Evolutionary conservation across 2,113 vertebrate genomes (phyloP).

Genomic region (Serinus canaria): DNA sequence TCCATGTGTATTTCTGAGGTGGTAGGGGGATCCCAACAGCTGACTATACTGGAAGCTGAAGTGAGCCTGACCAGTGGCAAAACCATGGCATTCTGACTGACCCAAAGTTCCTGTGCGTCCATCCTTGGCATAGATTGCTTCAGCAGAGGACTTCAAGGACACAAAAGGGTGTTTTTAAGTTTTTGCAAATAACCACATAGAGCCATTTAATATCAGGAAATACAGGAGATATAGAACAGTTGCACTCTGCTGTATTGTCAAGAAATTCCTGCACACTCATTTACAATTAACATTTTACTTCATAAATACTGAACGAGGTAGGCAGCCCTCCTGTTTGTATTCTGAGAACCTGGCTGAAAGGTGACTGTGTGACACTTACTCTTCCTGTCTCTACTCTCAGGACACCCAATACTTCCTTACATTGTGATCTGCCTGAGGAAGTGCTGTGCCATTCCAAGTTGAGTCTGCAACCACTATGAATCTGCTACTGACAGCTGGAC

Average conservation of each 20-base stretch:
- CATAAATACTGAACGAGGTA: neutral
- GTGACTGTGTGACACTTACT: neutral
- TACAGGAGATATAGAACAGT: neutral
- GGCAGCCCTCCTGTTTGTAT: neutral
- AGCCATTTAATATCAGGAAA: neutral
- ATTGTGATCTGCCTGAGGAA: neutral
- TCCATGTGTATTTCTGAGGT: neutral
- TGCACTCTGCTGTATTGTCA: neutral
- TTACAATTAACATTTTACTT: neutral
- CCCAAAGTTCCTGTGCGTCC: neutral
- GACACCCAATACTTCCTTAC: neutral
- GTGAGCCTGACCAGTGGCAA: neutral
- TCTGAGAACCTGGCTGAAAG: neutral
- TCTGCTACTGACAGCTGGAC: neutral
- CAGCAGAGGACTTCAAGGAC: neutral
- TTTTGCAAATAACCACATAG: neutral
- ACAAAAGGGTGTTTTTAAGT: neutral
- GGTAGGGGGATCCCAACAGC: neutral
- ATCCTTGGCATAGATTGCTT: neutral
- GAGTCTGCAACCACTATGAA: neutral
- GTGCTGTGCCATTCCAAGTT: neutral
- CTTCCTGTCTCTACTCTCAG: neutral
- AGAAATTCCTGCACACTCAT: neutral
- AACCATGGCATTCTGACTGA: neutral
- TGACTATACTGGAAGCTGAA: neutral